These are phyloP conservation scores for Parotocinclus haroldoi DNA, from an alignment of 2,797 vertebrate genomes.

Conservation along the genomic window DNA sequence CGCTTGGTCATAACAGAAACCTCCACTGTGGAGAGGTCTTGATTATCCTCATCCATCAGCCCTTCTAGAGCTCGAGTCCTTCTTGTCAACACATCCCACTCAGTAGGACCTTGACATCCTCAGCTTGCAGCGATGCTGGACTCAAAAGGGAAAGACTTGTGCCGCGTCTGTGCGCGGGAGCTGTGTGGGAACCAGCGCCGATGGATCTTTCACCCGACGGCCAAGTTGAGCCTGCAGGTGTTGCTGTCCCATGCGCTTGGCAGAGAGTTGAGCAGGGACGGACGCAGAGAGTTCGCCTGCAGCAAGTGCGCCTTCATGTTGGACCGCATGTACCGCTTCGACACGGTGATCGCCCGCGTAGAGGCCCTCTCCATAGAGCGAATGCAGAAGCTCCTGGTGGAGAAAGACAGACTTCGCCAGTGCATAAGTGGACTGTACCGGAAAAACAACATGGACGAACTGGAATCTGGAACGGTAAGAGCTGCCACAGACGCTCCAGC, in stretches of 20 bases:
- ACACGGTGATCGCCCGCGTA: slow-evolving; percentile 79
- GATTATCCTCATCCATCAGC: not conserved
- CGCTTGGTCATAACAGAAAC: not conserved
- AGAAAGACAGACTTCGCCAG: slow-evolving; percentile 88
- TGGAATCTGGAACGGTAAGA: slow-evolving; percentile 9
- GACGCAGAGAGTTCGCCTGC: slow-evolving; percentile 89
- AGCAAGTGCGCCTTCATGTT: slow-evolving; percentile 97
- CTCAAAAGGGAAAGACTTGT: slow-evolving; percentile 81
- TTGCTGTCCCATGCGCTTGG: slow-evolving; percentile 90
- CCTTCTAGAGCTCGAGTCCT: not conserved
- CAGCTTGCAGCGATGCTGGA: slow-evolving; percentile 56
- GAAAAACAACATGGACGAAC: slow-evolving; percentile 68
- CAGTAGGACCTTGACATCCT: not conserved
- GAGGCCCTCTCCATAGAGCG: slow-evolving; percentile 84
- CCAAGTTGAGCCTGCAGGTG: slow-evolving; percentile 91
- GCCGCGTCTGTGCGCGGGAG: slow-evolving; percentile 89
- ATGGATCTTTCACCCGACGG: slow-evolving; percentile 93
- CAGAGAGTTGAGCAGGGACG: slow-evolving; percentile 83
- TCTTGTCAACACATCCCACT: not conserved
- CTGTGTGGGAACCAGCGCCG: slow-evolving; percentile 92
- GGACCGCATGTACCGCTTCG: slow-evolving; percentile 90
- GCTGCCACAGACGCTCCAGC: slow-evolving; percentile 55
- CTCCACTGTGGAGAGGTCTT: not conserved
- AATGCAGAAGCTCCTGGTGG: slow-evolving; percentile 83
- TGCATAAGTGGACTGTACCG: slow-evolving; percentile 84